Percentiles rank a stretch among this genome's conserved stretches.
These are phyloP conservation scores for Podiceps cristatus DNA, from an alignment of 2,113 vertebrate species.

Conservation along the genomic window DNA sequence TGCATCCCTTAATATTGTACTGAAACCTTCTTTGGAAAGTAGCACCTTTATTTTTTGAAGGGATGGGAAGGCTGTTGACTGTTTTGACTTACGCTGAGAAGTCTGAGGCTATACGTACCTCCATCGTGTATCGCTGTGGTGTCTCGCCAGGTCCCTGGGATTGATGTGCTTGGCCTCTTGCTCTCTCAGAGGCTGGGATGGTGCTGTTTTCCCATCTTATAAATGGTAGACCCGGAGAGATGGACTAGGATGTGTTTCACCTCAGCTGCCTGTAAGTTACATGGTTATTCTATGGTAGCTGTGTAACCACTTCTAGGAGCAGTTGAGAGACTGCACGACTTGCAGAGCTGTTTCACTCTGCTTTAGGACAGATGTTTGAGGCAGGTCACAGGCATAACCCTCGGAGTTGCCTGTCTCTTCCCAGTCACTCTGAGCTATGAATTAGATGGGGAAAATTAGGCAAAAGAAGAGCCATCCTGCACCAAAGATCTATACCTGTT, in stretches of 20 bases:
- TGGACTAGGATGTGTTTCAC: background rate
- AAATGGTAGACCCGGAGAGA: background rate
- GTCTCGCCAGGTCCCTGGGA: background rate
- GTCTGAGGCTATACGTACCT: background rate
- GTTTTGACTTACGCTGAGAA: background rate
- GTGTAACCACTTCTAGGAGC: background rate
- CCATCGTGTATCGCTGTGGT: rapidly evolving
- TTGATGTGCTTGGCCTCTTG: background rate
- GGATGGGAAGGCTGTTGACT: background rate
- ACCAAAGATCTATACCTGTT: background rate
- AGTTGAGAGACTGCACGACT: background rate
- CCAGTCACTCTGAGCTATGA: background rate
- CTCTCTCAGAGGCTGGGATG: background rate
- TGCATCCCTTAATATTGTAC: background rate
- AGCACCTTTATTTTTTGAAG: background rate
- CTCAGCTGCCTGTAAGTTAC: background rate
- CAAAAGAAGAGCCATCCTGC: background rate
- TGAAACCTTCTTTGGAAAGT: background rate
- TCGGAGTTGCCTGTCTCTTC: background rate
- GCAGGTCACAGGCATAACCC: background rate
- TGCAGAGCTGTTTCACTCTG: background rate
- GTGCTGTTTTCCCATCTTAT: background rate
- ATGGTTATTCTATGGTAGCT: background rate
- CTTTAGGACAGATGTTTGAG: background rate
- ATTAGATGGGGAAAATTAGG: background rate